phyloP scores from a whole-genome alignment of 2,113 vertebrate species.

The Oncorhynchus nerka region DNA sequence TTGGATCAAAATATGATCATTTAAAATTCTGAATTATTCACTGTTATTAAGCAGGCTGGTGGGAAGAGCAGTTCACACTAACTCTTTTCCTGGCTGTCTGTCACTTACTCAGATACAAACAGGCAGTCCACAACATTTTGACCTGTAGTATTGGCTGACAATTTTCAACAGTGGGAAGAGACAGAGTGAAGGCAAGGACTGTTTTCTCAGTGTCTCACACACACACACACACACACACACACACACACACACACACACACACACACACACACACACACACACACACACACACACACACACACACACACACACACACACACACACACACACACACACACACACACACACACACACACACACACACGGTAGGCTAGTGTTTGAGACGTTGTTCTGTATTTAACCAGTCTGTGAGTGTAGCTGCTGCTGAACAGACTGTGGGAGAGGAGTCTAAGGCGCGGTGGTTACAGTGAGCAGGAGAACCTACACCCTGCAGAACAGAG shows the following conservation, averaged over 20 bases:
- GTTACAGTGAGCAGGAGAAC: slow-evolving; percentile 16
- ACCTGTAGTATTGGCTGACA: too few relatives aligned
- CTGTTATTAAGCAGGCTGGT: too few relatives aligned
- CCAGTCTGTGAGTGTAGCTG: too few relatives aligned
- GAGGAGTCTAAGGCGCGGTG: slow-evolving; percentile 12
- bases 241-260: slow-evolving; percentile 14
- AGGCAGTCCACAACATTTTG: too few relatives aligned
- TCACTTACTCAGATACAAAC: too few relatives aligned
- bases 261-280: slow-evolving; percentile 18
- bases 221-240: background rate
- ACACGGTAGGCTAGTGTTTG: too few relatives aligned
- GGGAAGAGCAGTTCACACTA: too few relatives aligned
- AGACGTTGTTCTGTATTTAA: too few relatives aligned
- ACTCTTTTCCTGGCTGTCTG: too few relatives aligned
- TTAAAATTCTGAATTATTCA: too few relatives aligned
- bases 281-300: slow-evolving; percentile 7
- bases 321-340: slow-evolving; percentile 16
- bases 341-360: slow-evolving; percentile 17
- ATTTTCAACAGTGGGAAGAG: background rate
- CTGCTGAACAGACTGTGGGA: too few relatives aligned
- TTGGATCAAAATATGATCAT: too few relatives aligned
- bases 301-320: slow-evolving; percentile 7
- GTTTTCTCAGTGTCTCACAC: background rate
- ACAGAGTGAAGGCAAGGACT: background rate
- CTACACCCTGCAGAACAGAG: slow-evolving; percentile 21